Evolutionary conservation across 2,113 vertebrate species (phyloP).

Genomic region (Nannospalax galili): DNA sequence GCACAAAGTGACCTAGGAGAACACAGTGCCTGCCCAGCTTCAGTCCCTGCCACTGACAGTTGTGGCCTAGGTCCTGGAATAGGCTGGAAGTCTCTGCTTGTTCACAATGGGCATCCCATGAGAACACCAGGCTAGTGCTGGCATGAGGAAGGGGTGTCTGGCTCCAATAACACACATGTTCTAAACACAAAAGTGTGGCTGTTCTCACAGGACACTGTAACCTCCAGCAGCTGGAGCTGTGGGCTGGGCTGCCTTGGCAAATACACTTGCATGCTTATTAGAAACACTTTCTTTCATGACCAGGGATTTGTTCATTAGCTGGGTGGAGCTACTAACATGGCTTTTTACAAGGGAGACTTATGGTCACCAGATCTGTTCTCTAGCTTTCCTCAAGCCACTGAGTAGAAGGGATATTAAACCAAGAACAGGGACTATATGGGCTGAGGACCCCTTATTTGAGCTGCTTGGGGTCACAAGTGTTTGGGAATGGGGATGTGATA

Average conservation of each 20-base stretch:
- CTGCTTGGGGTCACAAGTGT: neutral
- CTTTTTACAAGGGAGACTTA: slow-evolving; percentile 34
- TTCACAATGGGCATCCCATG: neutral
- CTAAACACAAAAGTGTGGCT: slow-evolving; percentile 27
- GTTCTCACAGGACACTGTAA: neutral
- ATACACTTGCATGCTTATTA: slow-evolving; percentile 9
- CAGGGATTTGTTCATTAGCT: slow-evolving; percentile 14
- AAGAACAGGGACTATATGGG: neutral
- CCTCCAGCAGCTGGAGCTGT: neutral
- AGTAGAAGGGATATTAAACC: neutral
- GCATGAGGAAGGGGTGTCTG: neutral
- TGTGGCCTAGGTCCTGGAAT: neutral
- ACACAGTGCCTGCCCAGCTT: neutral
- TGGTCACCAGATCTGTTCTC: slow-evolving; percentile 29
- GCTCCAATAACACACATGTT: slow-evolving; percentile 38
- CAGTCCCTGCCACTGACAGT: neutral
- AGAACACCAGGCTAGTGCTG: neutral
- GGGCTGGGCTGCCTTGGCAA: neutral
- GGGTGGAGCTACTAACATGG: neutral
- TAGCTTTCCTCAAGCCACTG: slow-evolving; percentile 10
- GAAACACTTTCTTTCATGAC: slow-evolving; percentile 57
- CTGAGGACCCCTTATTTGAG: neutral
- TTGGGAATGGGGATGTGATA: neutral
- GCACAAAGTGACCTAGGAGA: neutral
- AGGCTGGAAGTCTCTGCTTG: neutral